These are phyloP conservation scores for Pelmatolapia mariae DNA, from an alignment of 2,113 vertebrate genomes.

Conservation along the genomic window DNA sequence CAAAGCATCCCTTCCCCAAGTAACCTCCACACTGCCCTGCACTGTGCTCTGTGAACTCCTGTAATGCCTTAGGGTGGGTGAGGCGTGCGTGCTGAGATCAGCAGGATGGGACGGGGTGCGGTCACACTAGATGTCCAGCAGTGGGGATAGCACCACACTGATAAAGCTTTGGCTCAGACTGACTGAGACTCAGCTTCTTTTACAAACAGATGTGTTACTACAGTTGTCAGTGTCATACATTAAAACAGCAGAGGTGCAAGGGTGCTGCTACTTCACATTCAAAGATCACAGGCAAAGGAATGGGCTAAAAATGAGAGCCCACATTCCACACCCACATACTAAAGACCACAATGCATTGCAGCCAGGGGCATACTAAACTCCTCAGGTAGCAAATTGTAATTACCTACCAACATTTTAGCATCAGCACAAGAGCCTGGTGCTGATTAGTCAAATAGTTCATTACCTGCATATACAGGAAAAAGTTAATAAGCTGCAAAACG, in stretches of 20 bases:
- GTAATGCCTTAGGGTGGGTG: slow-evolving; percentile 12
- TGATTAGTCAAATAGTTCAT: not conserved
- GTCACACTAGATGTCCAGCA: not conserved
- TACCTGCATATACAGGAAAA: not conserved
- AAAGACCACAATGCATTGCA: not conserved
- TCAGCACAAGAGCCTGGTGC: not conserved
- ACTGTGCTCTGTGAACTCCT: slow-evolving; percentile 1
- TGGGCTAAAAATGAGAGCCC: not conserved
- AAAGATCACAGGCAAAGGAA: not conserved
- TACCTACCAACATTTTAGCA: not conserved
- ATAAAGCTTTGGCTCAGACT: not conserved
- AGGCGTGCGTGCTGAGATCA: slow-evolving; percentile 34
- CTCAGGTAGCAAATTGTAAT: not conserved
- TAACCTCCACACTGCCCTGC: not conserved
- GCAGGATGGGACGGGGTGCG: not conserved
- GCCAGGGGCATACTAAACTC: not conserved
- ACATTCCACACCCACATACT: not conserved
- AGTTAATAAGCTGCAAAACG: not conserved
- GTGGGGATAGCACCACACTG: not conserved
- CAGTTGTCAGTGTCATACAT: not conserved
- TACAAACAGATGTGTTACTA: not conserved
- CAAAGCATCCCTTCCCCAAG: not conserved
- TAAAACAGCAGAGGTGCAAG: not conserved
- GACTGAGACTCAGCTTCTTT: not conserved
- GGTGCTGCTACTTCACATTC: not conserved